Percentiles rank a stretch among this genome's conserved stretches.
phyloP scores from a whole-genome alignment of 2,113 vertebrate species.

The Catharus fuscescens region DNA sequence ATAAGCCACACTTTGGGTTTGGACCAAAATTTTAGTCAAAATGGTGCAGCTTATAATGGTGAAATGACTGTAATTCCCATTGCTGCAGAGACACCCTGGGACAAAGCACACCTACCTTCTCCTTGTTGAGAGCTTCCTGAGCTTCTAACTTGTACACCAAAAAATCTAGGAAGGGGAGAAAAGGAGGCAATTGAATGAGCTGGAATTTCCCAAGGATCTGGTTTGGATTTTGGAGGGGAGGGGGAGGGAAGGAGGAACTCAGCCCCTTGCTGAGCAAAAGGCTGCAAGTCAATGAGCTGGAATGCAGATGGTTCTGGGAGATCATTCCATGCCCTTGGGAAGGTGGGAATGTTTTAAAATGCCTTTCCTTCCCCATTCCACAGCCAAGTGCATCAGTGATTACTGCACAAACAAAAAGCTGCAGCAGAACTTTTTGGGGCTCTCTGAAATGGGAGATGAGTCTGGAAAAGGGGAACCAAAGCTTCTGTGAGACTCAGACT shows the following conservation, averaged over 20 bases:
- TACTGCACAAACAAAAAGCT: neutral
- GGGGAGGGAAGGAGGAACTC: neutral
- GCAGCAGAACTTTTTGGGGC: neutral
- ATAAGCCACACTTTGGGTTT: too few relatives aligned
- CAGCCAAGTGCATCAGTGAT: neutral
- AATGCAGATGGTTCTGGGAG: neutral
- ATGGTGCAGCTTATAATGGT: too few relatives aligned
- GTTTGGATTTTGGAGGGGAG: neutral
- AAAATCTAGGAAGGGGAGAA: slow-evolving; percentile 60
- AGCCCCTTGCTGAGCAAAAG: neutral
- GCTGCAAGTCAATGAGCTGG: neutral
- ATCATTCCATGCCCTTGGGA: neutral
- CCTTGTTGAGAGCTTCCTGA: slow-evolving; percentile 77
- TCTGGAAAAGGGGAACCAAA: neutral
- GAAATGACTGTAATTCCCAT: too few relatives aligned
- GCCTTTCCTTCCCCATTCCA: neutral
- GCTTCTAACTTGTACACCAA: slow-evolving; percentile 78
- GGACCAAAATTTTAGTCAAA: too few relatives aligned
- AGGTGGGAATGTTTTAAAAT: neutral
- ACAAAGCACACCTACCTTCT: slow-evolving; percentile 66
- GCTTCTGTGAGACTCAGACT: neutral
- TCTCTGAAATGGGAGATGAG: neutral
- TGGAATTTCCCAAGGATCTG: neutral
- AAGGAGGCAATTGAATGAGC: neutral
- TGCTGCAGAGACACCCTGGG: neutral